These are phyloP conservation scores for Selene dorsalis DNA, from an alignment of 2,797 vertebrate genomes.

Conservation along the genomic window DNA sequence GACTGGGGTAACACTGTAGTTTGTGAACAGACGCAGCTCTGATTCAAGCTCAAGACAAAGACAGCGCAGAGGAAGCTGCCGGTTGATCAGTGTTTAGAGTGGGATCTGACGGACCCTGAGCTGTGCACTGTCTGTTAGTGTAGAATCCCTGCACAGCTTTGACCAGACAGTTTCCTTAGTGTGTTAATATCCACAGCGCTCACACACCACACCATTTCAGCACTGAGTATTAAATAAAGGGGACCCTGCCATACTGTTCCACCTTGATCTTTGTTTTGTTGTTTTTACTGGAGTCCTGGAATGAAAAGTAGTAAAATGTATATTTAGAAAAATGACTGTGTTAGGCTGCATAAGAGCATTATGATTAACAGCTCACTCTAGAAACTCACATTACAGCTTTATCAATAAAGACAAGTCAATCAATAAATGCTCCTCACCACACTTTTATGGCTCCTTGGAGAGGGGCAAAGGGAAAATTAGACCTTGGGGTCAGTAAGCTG, in stretches of 20 bases:
- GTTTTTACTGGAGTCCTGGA: background rate
- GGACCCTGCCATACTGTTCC: background rate
- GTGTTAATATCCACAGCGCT: constrained; percentile 61
- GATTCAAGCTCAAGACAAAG: constrained; percentile 30
- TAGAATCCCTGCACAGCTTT: constrained; percentile 55
- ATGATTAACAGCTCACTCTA: constrained; percentile 26
- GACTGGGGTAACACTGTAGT: constrained; percentile 8
- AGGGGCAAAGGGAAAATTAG: constrained; percentile 29
- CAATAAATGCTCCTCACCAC: constrained; percentile 49
- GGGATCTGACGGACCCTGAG: constrained; percentile 48
- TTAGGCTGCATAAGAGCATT: background rate
- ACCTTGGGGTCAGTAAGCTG: constrained; percentile 8
- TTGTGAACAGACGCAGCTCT: constrained; percentile 30
- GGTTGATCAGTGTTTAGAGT: constrained; percentile 46
- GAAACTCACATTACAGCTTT: constrained; percentile 23
- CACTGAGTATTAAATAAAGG: constrained; percentile 6
- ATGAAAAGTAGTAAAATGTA: background rate
- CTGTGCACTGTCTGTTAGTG: constrained; percentile 53
- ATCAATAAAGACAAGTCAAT: constrained; percentile 42
- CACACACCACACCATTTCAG: constrained; percentile 42
- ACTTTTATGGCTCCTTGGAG: constrained; percentile 36
- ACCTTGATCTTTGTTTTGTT: constrained; percentile 2
- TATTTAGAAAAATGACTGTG: background rate
- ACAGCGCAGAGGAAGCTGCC: constrained; percentile 14
- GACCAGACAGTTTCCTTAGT: constrained; percentile 53